Evolutionary conservation across 2,888 invertebrate species (phyloP), one percentile per base, ranked within the genome.

Genomic region (Drosophila subsilvestris): DNA sequence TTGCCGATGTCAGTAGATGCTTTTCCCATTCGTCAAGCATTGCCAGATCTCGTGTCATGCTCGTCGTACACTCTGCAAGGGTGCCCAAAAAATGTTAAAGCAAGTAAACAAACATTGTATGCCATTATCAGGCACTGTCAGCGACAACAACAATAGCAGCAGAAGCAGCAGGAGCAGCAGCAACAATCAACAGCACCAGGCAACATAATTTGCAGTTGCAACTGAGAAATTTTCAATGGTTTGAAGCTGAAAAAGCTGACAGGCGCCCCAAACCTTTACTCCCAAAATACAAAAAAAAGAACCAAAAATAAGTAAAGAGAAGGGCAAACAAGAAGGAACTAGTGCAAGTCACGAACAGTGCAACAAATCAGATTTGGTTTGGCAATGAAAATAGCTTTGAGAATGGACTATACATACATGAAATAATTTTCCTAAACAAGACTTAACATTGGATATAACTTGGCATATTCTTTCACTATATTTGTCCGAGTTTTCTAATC

Each of bases 61-160:
- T n/a, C n/a, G 14, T n/a, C 37, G 4, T 37, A 1, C 37, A 37
- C 37, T 37, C n/a, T n/a, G 37, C n/a, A n/a, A n/a, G 37, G 37
- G 37, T 37, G 37, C 14, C 27, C 37, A 37, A 66, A 77, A 76
- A 81, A 73, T 85, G 74, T 81, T 81, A 75, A 85, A 79, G 88
- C 84, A 83, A 85, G 79, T 88, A 88, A 85, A 85, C 83, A 85
- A 85, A 85, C 85, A 85, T 85, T 83, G 75, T 88, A 66, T 74
- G 83, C 83, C 80, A 84, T 84, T 88, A 84, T 88, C 88, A 78
- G 86, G 67, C 78, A 71, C 73, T 57, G 80, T 57, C 83, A 86
- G 79, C 79, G 81, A 63, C 77, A 80, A 78, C 71, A 73, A 61
- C 73, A 73, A 51, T 60, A 59, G 49, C 66, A 56, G 18, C 50